Percentiles rank a stretch among this genome's conserved stretches.
Evolutionary conservation across 2,888 invertebrate genomes (phyloP).

Genomic region (Hoplodrina ambigua): DNA sequence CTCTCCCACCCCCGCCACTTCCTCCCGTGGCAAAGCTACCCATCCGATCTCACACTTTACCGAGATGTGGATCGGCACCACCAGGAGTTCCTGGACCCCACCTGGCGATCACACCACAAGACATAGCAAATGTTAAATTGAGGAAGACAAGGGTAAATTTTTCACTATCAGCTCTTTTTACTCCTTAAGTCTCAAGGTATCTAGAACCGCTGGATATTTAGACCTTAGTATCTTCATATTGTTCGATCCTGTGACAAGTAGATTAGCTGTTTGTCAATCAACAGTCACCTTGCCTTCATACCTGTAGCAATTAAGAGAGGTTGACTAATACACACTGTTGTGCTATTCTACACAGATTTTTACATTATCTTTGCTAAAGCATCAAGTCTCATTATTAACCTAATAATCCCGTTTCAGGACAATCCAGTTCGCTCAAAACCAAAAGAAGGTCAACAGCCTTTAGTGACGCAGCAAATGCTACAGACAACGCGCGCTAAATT

Average conservation of each 20-base stretch:
- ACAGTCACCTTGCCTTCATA: not conserved
- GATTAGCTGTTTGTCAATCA: not conserved
- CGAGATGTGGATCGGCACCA: conserved; percentile 85
- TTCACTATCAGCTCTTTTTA: not conserved
- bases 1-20: conserved; percentile 70
- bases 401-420: conserved; percentile 70
- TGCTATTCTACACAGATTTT: not conserved
- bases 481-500: conserved; percentile 86
- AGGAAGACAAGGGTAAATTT: conserved; percentile 82
- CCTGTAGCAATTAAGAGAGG: not conserved
- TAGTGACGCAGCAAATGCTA: conserved; percentile 84
- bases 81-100: conserved; percentile 79
- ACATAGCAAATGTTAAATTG: conserved; percentile 86
- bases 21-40: conserved; percentile 68
- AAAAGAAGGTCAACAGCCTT: conserved; percentile 74
- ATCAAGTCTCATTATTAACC: not conserved
- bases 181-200: not conserved
- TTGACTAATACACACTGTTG: not conserved
- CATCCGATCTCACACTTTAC: conserved; percentile 79
- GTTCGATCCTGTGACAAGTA: not conserved
- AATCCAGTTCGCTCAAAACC: conserved; percentile 81
- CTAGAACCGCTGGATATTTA: no score
- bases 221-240: not conserved
- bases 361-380: not conserved
- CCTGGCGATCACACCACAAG: conserved; percentile 85